Evolutionary conservation across 53 echinoderm and acorn worm genomes (phyloP), one percentile per base, ranked within the genome.

Genomic region (Henricia sp.): DNA sequence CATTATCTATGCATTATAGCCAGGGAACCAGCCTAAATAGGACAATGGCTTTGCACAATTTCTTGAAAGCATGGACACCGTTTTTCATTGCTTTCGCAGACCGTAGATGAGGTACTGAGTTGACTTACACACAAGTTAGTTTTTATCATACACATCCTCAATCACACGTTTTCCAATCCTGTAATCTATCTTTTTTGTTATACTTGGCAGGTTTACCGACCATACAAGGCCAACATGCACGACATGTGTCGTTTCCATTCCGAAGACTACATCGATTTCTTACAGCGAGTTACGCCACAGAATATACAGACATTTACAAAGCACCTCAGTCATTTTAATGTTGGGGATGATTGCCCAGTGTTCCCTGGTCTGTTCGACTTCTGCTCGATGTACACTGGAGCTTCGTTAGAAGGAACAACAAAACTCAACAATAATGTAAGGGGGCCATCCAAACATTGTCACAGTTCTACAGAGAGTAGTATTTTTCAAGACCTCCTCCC

Each of bases 221-320:
- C 97, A 1, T 96, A 96, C 92, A 71, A 92, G 30, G 97, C 97
- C 28, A 92, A 92, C 50, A 87, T 91, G 67, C 97, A 96, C 52
- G 97, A 96, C 84, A 96, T 96, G 97, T 96, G 97, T 50, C 87
- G 97, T 36, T 96, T 96, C 52, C 97, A 96, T 59, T 96, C 97
- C 9, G 94, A 96, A 53, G 97, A 96, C 60, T 96, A 96, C 90
- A 94, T 96, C 57, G 97, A 96, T 65, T 96, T 96, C 83, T 78
- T 96, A 52, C 91, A 91, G 40, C 68, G 94, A 41, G 97, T 96
- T 13, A 96, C 97, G n/a, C 97, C 97, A 21, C 97, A 96, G 85
- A 96, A 96, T 72, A 91, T 96, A 83, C 97, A 96, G 83, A 96
- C 90, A 44, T 96, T 94, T 50, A 96, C 97, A 67, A 93, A 94